Evolutionary conservation across 1,140 invertebrate genomes (phyloP).

Genomic region (Drosophila varians): DNA sequence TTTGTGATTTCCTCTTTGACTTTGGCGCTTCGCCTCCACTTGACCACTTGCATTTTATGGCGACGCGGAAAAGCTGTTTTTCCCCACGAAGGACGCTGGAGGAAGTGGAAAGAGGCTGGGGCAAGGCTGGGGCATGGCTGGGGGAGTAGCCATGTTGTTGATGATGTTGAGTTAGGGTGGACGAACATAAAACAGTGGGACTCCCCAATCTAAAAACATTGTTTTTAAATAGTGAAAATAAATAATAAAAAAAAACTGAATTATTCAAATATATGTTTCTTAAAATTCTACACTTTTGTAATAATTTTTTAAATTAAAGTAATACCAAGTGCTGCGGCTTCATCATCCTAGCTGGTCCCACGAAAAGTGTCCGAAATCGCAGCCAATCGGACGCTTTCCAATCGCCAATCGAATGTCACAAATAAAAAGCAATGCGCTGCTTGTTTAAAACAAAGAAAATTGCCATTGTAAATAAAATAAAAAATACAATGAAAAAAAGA

Average conservation of each 20-base stretch:
- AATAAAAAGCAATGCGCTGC: slow-evolving; percentile 79
- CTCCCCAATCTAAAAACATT: neutral
- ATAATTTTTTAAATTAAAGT: neutral
- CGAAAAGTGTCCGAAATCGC: slow-evolving; percentile 46
- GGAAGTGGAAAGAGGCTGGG: too few species aligned
- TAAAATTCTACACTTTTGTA: too few species aligned
- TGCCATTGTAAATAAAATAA: slow-evolving; percentile 78
- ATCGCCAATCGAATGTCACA: slow-evolving; percentile 72
- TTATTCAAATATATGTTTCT: too few species aligned
- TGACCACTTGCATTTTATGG: slow-evolving; percentile 80
- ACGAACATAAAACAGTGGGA: slow-evolving; percentile 23
- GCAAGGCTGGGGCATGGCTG: too few species aligned
- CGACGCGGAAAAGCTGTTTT: slow-evolving; percentile 78
- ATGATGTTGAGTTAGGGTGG: slow-evolving; percentile 65
- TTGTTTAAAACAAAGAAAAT: slow-evolving; percentile 81
- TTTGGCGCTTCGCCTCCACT: slow-evolving; percentile 27
- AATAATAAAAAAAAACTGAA: too few species aligned
- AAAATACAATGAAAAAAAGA: slow-evolving; percentile 22
- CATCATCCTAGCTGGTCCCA: neutral
- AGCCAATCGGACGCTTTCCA: slow-evolving; percentile 76
- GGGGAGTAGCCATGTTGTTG: slow-evolving; percentile 68
- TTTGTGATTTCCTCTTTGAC: slow-evolving; percentile 60
- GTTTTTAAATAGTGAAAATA: neutral
- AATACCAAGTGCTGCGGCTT: slow-evolving; percentile 23
- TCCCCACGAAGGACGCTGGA: slow-evolving; percentile 12